phyloP scores from a whole-genome alignment of 2,888 invertebrate genomes.

The Eristalis pertinax region DNA sequence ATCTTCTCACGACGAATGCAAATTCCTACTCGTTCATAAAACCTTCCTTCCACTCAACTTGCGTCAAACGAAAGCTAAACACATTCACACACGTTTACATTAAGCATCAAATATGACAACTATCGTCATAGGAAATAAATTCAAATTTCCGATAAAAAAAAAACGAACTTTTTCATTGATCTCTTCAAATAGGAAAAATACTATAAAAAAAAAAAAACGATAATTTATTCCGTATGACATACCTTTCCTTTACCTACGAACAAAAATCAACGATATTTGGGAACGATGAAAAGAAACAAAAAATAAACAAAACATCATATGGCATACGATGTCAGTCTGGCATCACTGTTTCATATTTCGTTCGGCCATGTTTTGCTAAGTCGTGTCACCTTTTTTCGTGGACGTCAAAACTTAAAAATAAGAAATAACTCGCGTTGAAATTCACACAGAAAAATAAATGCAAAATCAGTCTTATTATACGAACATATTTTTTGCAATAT shows the following conservation, averaged over 20 bases:
- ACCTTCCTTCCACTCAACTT: no score
- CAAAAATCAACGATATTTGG: neutral
- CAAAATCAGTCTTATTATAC: constrained; percentile 5
- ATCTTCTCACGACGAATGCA: no score
- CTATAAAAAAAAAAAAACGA: neutral
- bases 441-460: constrained; percentile 54
- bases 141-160: no score
- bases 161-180: no score
- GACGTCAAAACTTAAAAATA: constrained; percentile 69
- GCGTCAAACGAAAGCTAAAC: no score
- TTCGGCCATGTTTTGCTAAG: constrained; percentile 70
- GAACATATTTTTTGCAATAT: constrained; percentile 18
- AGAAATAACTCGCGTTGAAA: constrained; percentile 34
- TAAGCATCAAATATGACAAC: no score
- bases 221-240: neutral
- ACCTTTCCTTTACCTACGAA: neutral
- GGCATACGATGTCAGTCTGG: constrained; percentile 25
- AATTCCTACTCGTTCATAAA: no score
- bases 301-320: constrained; percentile 61
- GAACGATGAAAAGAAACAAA: constrained; percentile 13
- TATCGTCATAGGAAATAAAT: no score
- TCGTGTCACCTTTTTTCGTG: constrained; percentile 73
- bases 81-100: no score
- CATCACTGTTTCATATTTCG: constrained; percentile 51
- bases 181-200: no score